Evolutionary conservation across 35 echinoderm and acorn worm species (phyloP).

Genomic region (Strongylocentrotus purpuratus): DNA sequence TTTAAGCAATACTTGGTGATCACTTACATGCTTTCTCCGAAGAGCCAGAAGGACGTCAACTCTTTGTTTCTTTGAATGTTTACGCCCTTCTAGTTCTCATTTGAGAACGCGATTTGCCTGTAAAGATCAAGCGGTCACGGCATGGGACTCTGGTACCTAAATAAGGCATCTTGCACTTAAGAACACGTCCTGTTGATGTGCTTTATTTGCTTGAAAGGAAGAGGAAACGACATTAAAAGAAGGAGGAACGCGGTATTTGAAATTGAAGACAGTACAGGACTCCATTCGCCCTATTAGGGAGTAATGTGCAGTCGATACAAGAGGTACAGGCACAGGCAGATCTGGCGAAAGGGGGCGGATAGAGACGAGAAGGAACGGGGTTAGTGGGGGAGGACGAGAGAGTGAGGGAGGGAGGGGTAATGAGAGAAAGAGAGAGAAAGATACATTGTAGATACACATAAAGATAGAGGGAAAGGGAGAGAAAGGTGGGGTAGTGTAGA

Average conservation of each 20-base stretch:
- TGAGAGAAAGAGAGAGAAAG: too few relatives aligned
- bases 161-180: background rate
- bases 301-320: background rate
- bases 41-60: too few relatives aligned
- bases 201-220: background rate
- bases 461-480: too few relatives aligned
- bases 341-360: background rate
- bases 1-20: background rate
- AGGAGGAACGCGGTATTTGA: background rate
- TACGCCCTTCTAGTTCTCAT: too few relatives aligned
- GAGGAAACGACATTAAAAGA: background rate
- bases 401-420: background rate
- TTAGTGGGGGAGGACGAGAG: background rate
- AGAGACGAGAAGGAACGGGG: background rate
- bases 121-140: background rate
- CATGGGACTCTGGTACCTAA: background rate
- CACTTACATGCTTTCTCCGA: background rate
- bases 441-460: too few relatives aligned
- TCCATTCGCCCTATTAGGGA: background rate
- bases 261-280: background rate
- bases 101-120: background rate
- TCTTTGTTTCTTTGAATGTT: too few relatives aligned
- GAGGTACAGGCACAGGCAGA: background rate
- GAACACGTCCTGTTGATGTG: background rate
- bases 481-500: too few relatives aligned